Evolutionary conservation across 2,797 vertebrate genomes (phyloP), one percentile per base, ranked within the genome.

Genomic region (Paratrypauchen microcephalus): DNA sequence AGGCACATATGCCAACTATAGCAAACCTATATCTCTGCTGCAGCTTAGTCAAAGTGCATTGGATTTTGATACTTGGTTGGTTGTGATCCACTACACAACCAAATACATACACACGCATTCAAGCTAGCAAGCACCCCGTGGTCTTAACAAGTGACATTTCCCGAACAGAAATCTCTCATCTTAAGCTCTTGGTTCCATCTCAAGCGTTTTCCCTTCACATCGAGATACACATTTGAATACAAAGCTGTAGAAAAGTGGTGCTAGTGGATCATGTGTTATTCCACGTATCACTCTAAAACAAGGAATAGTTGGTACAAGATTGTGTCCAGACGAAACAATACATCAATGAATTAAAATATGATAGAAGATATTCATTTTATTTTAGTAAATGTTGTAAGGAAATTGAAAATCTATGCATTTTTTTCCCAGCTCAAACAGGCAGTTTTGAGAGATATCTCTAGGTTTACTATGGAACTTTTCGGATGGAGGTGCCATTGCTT

Each of bases 1-100:
- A 75, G 73, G 70, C 69, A 79, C 24, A 58, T 61, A 65, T 47
- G 81, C 68, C n/a, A 57, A 72, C 81, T 69, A 19, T 3, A 56
- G 60, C 32, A 48, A 68, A 70, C 67, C 68, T 78, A 68, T 41
- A 19, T 77, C 80, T 82, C 65, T 73, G 73, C 78, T 76, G 83
- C 80, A 80, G 83, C 84, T 83, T 66, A 74, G 72, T 83, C 81
- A 88, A 92, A 92, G 91, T 92, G 90, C 80, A 62, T 76, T 68
- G 81, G 80, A 80, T 83, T 87, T 79, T 41, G 36, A 47, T 70
- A 74, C 58, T 28, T n/a, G 58, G 28, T n/a, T 36, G 28, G 30
- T 6, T 12, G 78, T 67, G 66, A 78, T 72, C 71, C 66, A 15
- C 57, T 48, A 63, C 45, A 45, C 45, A 63, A 18, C 6, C 67